Evolutionary conservation across 2,113 vertebrate genomes (phyloP), one percentile per base, ranked within the genome.

Genomic region (Seriola rivoliana): DNA sequence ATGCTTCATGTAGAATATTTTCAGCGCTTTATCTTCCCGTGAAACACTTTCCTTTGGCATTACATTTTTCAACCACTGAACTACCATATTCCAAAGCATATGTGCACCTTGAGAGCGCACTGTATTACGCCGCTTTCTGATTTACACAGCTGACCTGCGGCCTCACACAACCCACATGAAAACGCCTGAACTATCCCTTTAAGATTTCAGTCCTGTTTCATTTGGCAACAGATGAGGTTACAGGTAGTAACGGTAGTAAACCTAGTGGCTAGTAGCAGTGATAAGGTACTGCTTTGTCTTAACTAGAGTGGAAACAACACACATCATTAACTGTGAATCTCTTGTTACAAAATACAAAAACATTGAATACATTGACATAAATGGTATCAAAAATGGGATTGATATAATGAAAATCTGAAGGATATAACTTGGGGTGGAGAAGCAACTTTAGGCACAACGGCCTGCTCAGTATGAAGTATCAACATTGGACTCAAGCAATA

Each of bases 401-500:
- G 23, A 55, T 55, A 2, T 34, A 17, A 54, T 25, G 25, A 29
- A 40, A 58, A 50, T 76, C 19, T 34, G 23, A 16, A 13, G 32
- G 46, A 21, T 54, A 54, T 23, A n/a, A 23, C 52, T 21, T 54
- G 1, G 50, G 19, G 8, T 36, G 13, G 11, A 62, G 29, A 4
- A 8, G 65, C 40, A 2, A 60, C 14, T 48, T 64, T 52, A 84
- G 5, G 60, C 38, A 68, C 52, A 25, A 58, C 3, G 19, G 54
- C 13, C 32, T 52, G 17, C 42, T 71, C 25, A 58, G 8, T 67
- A 5, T 29, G 42, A 50, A 40, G 32, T 48, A 70, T 50, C 23
- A 63, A 29, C 82, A 86, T 85, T 76, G 76, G 81, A 70, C 40
- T 70, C 23, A 25, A 10, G n/a, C 29, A 77, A 21, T 55, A 25